Evolutionary conservation across 1,140 invertebrate species (phyloP), one percentile per base, ranked within the genome.

Genomic region (Solenopsis invicta): DNA sequence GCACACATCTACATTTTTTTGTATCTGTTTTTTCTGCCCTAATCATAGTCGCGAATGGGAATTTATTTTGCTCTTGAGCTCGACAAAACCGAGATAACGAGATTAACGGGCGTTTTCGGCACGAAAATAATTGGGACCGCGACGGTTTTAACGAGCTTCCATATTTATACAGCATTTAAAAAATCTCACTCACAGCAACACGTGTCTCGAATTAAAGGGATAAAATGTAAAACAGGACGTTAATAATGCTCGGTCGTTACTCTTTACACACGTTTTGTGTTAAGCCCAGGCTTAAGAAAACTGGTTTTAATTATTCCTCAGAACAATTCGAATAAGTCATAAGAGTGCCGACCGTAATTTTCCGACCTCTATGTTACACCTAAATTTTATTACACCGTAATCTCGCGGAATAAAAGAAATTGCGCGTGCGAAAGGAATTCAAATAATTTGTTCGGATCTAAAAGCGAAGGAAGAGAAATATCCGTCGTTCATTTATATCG

Each of bases 281-380:
- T 59, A 24, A 59, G 34, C 13, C 3, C 13, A 9, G n/a, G 3
- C 52, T 75, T 75, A 41, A 75, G 72, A 75, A 77, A 24, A 77
- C 64, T 48, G 24, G 13, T 56, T 77, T 48, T 77, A 77, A 64
- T 77, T 64, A 45, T 21, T 21, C 13, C 75, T n/a, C 24, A 16
- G 16, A 34, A 24, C 24, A 34, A 64, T 54, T 54, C 18, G 24
- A 54, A 74, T 29, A 37, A 18, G 37, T n/a, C n/a, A 29, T 29
- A 29, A 29, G 37, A 76, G 12, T 18, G 37, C 37, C n/a, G 10
- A 37, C 2, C 21, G 24, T 48, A 64, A 77, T 77, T 77, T 45
- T 18, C 41, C 54, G 16, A 45, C 13, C 9, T 77, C 21, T 13
- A 21, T 3, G 12, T 56, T 29, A 37, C 18, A 37, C 9, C 9